These are phyloP conservation scores for Nymphalis urticae DNA, from an alignment of 2,888 invertebrate species.

Conservation along the genomic window DNA sequence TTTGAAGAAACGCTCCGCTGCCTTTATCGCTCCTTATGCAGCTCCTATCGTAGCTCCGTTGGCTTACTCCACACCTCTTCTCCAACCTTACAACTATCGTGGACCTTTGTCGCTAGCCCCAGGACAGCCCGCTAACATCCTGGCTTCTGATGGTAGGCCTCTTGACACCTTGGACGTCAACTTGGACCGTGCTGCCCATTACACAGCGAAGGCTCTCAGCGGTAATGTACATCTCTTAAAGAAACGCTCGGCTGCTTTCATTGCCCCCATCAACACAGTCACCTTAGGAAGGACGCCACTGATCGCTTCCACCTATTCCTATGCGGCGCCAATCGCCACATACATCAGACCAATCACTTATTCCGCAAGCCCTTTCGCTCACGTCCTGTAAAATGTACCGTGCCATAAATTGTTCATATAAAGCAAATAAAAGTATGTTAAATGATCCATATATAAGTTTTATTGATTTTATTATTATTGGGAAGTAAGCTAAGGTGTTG, in stretches of 20 bases:
- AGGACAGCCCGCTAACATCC: slow-evolving; percentile 71
- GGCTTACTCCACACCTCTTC: slow-evolving; percentile 55
- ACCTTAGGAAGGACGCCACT: slow-evolving; percentile 46
- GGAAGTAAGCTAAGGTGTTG: too few species aligned
- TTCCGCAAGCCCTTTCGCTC: slow-evolving; percentile 20
- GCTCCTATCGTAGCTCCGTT: slow-evolving; percentile 58
- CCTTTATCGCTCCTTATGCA: slow-evolving; percentile 47
- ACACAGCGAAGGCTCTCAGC: slow-evolving; percentile 63
- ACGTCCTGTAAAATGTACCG: slow-evolving; percentile 11
- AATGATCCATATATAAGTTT: neutral
- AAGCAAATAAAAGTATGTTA: slow-evolving; percentile 6
- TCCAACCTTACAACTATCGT: slow-evolving; percentile 30
- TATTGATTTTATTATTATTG: slow-evolving; percentile 1
- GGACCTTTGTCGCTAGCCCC: slow-evolving; percentile 63
- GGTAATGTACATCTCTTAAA: slow-evolving; percentile 53
- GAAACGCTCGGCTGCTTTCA: slow-evolving; percentile 54
- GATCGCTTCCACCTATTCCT: slow-evolving; percentile 42
- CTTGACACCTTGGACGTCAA: slow-evolving; percentile 73
- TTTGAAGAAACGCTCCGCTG: slow-evolving; percentile 57
- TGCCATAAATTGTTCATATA: slow-evolving; percentile 6
- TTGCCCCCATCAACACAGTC: slow-evolving; percentile 44
- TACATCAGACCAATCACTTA: slow-evolving; percentile 31
- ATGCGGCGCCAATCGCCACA: slow-evolving; percentile 37
- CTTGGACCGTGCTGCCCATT: slow-evolving; percentile 70
- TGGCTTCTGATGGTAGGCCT: slow-evolving; percentile 71